phyloP scores from a whole-genome alignment of 1,140 invertebrate genomes.

The Dinoponera quadriceps region DNA sequence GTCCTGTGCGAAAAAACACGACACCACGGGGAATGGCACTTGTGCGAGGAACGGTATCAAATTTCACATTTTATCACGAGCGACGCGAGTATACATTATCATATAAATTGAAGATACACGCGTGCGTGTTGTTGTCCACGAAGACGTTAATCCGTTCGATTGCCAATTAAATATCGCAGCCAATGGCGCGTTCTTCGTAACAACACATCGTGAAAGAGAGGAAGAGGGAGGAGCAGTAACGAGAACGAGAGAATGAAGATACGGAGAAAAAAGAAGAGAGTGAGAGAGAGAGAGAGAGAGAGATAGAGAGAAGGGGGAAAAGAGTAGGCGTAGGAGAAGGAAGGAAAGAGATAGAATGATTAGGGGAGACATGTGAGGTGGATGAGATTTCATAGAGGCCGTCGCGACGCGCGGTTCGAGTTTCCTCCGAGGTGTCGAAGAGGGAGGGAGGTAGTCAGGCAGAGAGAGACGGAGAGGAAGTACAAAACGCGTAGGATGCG shows the following conservation, averaged over 20 bases:
- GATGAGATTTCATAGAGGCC: conserved; percentile 69
- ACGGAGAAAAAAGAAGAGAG: not conserved
- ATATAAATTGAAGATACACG: conserved; percentile 5
- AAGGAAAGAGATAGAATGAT: conserved; percentile 37
- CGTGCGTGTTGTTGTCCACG: not conserved
- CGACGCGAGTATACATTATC: not conserved
- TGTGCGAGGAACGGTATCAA: not conserved
- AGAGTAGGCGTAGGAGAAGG: conserved; percentile 10
- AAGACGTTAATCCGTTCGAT: conserved; percentile 11
- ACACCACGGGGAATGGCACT: not conserved
- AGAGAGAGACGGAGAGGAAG: conserved; percentile 43
- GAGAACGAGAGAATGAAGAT: not conserved
- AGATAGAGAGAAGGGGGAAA: not conserved
- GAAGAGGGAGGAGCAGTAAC: not conserved
- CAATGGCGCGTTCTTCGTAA: conserved; percentile 11
- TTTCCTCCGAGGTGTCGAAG: conserved; percentile 64
- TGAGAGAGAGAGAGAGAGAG: not conserved
- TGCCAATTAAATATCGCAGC: conserved; percentile 1
- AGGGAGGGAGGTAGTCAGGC: not conserved
- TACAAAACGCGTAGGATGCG: conserved; percentile 31
- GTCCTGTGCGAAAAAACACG: not conserved
- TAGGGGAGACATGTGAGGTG: conserved; percentile 36
- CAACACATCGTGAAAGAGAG: not conserved
- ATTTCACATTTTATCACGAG: conserved; percentile 8
- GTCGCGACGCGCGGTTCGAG: conserved; percentile 63